Conservation (phyloP, 2,797 vertebrate species). For the Gymnothorax reevesii region DNA sequence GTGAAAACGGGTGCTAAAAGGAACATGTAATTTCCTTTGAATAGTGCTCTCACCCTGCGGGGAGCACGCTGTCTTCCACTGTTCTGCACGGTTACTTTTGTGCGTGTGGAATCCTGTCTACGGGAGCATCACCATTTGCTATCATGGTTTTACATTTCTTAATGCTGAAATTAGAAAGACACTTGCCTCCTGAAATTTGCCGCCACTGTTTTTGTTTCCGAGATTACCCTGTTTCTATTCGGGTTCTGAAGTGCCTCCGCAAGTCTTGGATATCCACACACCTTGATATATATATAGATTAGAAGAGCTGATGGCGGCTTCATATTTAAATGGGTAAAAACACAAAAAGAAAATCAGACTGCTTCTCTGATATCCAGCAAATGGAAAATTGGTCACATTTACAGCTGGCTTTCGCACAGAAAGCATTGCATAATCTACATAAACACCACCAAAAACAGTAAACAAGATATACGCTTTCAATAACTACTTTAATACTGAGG, state of each 20-base stretch:
- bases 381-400: not conserved
- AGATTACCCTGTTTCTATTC: not conserved
- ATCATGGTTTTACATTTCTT: slow-evolving; percentile 61
- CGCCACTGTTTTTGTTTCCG: not conserved
- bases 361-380: not conserved
- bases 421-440: not conserved
- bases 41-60: slow-evolving; percentile 36
- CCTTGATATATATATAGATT: not conserved
- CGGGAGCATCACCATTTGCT: slow-evolving; percentile 60
- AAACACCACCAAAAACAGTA: not conserved
- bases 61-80: slow-evolving; percentile 49
- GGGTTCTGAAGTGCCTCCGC: not conserved
- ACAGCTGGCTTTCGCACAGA: not conserved
- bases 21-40: slow-evolving; percentile 57
- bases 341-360: not conserved
- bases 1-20: slow-evolving; percentile 36
- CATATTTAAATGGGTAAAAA: not conserved
- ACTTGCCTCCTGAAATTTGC: slow-evolving; percentile 49
- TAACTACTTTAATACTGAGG: slow-evolving; percentile 15
- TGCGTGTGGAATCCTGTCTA: slow-evolving; percentile 39
- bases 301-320: not conserved
- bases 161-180: slow-evolving; percentile 69
- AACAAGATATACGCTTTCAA: slow-evolving; percentile 15
- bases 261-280: not conserved
- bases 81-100: slow-evolving; percentile 57